phyloP scores from a whole-genome alignment of 1,140 invertebrate species.

The Anastrepha ludens region DNA sequence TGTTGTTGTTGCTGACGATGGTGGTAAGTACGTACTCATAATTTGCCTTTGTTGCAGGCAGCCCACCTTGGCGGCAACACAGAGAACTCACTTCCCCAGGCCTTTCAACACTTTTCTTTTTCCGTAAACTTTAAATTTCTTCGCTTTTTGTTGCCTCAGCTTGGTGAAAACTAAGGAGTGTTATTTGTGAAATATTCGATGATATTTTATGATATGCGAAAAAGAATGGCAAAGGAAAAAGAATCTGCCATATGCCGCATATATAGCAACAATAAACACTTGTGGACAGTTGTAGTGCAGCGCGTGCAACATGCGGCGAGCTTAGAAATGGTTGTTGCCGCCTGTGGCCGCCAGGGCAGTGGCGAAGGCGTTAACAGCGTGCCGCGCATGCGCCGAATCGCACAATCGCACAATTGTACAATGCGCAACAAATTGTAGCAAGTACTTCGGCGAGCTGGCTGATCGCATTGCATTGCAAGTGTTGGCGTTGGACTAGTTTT shows the following conservation, averaged over 20 bases:
- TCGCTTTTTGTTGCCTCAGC: background rate
- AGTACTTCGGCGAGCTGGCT: background rate
- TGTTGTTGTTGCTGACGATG: too few species aligned
- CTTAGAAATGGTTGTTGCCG: conserved; percentile 19
- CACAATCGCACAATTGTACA: conserved; percentile 7
- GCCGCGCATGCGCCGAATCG: conserved; percentile 2
- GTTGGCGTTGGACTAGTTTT: background rate
- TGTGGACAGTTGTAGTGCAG: conserved; percentile 35
- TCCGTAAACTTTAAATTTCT: background rate
- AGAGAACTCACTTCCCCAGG: background rate
- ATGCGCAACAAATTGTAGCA: conserved; percentile 27
- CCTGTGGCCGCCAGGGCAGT: background rate
- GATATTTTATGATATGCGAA: conserved; percentile 48
- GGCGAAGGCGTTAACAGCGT: conserved; percentile 41
- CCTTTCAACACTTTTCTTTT: conserved; percentile 22
- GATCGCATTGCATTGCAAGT: too few species aligned
- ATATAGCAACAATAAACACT: background rate
- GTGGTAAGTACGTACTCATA: too few species aligned
- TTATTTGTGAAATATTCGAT: conserved; percentile 12
- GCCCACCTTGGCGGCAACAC: conserved; percentile 42
- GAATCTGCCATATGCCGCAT: background rate
- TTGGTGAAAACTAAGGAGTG: conserved; percentile 45
- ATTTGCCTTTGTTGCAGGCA: background rate
- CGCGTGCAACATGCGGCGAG: background rate
- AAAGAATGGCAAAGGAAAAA: background rate